Base-by-base conservation (phyloP, 2,888 invertebrate genomes). In the Drosophila maculinotata region DNA sequence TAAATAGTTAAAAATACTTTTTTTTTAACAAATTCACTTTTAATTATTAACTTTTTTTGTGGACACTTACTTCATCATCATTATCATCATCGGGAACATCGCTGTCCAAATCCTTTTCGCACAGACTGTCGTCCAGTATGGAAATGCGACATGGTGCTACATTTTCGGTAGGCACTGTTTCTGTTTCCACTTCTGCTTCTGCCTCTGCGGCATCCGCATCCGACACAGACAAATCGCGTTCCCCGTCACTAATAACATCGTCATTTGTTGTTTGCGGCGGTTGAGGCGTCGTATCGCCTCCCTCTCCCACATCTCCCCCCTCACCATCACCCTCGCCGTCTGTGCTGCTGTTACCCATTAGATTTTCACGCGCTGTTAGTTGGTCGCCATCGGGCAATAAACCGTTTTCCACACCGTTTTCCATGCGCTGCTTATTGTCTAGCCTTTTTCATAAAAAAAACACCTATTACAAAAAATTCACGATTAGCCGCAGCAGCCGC, bases 71-170 rank as follows among this genome's bases (percentile, higher is more conserved):
- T 88, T 91, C 93, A 91, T 93, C 93, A 84, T 94, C 93, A 79
- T 92, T 92, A 76, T 93, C 93, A 76, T 93, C 93, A 76, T 93
- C 93, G 58, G 91, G 92, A 54, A 92, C 92, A 86, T 93, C 93
- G 69, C 92, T 93, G 79, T 93, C 92, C 52, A 85, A 92, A 77
- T 92, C 92, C 88, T 93, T 92, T 89, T 92, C 92, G 31, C 81
- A 87, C 36, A 77, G 39, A 48, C 75, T 82, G 30, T 87, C 88
- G 30, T 86, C 86, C 35, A 76, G 25, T n/a, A 68, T 62, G 26
- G 83, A 58, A 6, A 58, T 69, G 5, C 53, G 57, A 26, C 67
- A 45, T 3, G 81, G 58, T 5, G 58, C 57, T 25, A 30, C 38
- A 57, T 39, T 70, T 58, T 63, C 70, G 2, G 33, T 31, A 14